These are phyloP conservation scores for Lydus trimaculatus DNA, from an alignment of 2,888 invertebrate genomes.

Conservation along the genomic window DNA sequence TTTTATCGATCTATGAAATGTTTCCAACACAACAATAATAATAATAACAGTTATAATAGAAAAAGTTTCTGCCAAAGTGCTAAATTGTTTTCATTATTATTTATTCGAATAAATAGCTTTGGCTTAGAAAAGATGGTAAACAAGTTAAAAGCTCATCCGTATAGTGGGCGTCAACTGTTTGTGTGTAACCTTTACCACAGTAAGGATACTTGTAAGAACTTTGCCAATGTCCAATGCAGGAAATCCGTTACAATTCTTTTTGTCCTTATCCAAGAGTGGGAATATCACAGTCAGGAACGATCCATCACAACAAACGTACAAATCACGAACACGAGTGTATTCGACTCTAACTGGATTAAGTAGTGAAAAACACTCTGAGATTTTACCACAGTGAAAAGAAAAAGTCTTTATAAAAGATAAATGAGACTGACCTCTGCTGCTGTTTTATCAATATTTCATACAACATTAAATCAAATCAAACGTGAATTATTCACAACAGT, in stretches of 20 bases:
- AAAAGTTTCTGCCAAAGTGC: conserved; percentile 2
- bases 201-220: conserved; percentile 23
- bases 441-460: conserved; percentile 1
- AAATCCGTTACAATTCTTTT: conserved; percentile 30
- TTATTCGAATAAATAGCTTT: not conserved
- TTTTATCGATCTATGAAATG: not conserved
- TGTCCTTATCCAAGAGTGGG: not conserved
- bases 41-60: conserved; percentile 3
- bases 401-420: not conserved
- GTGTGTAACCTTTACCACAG: conserved; percentile 17
- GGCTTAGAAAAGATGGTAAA: conserved; percentile 22
- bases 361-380: not conserved
- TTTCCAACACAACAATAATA: not conserved
- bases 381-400: not conserved
- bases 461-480: not conserved
- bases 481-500: not conserved
- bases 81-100: conserved; percentile 11
- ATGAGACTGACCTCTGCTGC: not conserved
- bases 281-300: conserved; percentile 18
- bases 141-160: conserved; percentile 28
- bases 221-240: conserved; percentile 31
- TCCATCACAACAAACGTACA: conserved; percentile 24
- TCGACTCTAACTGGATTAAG: conserved; percentile 24
- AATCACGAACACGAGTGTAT: conserved; percentile 12
- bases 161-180: conserved; percentile 28